A percentile compares a stretch with the other conserved stretches of the same genome.
Evolutionary conservation across 2,797 vertebrate species (phyloP).

Genomic region (Diceros bicornis): DNA sequence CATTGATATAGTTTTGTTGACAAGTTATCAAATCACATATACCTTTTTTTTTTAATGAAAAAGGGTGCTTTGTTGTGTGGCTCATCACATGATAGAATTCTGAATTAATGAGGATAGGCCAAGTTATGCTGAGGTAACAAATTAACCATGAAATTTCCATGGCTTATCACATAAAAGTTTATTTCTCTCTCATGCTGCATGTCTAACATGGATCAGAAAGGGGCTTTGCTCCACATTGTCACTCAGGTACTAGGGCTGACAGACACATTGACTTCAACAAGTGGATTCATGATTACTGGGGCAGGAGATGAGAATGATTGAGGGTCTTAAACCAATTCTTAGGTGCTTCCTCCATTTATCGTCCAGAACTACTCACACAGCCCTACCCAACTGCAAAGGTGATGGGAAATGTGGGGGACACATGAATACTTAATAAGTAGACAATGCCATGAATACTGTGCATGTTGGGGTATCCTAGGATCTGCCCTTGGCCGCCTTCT

Average conservation of each 20-base stretch:
- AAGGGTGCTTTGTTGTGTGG: neutral
- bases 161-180: neutral
- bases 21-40: neutral
- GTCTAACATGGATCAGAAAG: neutral
- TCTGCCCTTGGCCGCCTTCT: neutral
- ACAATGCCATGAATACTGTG: neutral
- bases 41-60: neutral
- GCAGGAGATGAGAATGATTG: neutral
- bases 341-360: neutral
- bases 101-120: neutral
- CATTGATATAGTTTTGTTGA: neutral
- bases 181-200: neutral
- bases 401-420: neutral
- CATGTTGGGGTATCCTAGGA: neutral
- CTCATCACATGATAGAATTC: neutral
- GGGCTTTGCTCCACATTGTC: neutral
- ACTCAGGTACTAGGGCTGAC: neutral
- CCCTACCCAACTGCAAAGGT: neutral
- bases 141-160: neutral
- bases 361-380: neutral
- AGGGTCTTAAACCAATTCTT: neutral
- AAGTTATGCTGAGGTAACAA: neutral
- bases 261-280: neutral
- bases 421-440: neutral
- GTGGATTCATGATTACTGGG: neutral